These are phyloP conservation scores for Sisor rabdophorus DNA, from an alignment of 2,113 vertebrate species.

Conservation along the genomic window DNA sequence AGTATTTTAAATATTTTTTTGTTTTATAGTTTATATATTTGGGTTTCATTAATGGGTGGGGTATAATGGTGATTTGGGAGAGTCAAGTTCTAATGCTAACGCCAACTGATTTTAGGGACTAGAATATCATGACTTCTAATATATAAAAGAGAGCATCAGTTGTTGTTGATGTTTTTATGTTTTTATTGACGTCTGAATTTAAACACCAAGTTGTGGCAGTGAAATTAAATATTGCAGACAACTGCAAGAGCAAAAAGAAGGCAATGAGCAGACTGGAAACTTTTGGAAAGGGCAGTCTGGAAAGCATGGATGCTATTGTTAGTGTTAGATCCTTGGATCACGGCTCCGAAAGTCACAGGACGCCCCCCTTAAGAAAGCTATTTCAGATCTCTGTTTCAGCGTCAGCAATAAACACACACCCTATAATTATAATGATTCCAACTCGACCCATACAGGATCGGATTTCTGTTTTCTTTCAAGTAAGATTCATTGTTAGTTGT, in stretches of 20 bases:
- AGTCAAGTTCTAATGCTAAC: not conserved
- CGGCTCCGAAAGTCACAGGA: slow-evolving; percentile 15
- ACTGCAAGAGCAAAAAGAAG: not conserved
- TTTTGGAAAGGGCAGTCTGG: slow-evolving; percentile 26
- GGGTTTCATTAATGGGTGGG: not conserved
- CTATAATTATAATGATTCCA: not conserved
- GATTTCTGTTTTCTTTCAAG: not conserved
- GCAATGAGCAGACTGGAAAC: slow-evolving; percentile 16
- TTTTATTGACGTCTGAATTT: not conserved
- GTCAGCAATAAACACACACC: slow-evolving; percentile 13
- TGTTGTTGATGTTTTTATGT: too few relatives aligned
- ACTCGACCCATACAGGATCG: not conserved
- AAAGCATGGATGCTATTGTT: slow-evolving; percentile 31
- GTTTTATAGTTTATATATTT: not conserved
- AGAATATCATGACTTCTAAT: not conserved
- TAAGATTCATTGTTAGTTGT: not conserved
- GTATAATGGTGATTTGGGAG: not conserved
- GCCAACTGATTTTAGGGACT: not conserved
- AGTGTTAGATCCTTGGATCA: slow-evolving; percentile 18
- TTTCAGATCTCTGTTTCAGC: not conserved
- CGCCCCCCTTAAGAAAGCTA: slow-evolving; percentile 18
- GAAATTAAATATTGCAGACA: slow-evolving; percentile 12
- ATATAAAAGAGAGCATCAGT: too few relatives aligned
- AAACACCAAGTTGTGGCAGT: not conserved
- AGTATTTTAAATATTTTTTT: not conserved